phyloP scores from a whole-genome alignment of 2,113 vertebrate genomes.

The Spea multiplicata region DNA sequence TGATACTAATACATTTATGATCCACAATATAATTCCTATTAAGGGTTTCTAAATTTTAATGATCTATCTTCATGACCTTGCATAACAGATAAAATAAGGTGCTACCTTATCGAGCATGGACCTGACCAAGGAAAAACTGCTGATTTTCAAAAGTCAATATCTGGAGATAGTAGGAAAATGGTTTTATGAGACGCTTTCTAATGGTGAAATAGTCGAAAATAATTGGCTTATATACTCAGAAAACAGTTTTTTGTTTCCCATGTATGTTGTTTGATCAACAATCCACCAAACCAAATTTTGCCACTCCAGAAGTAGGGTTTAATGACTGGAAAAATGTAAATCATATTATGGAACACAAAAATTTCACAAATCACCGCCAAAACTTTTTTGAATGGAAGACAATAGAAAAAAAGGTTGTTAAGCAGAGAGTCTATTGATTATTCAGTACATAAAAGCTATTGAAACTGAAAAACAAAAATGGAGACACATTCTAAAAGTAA shows the following conservation, averaged over 20 bases:
- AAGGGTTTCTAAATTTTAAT: conserved; percentile 2
- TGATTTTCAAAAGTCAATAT: background rate
- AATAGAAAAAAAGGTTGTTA: background rate
- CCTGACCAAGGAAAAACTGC: conserved; percentile 16
- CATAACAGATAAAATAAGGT: conserved; percentile 5
- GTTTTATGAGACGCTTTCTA: background rate
- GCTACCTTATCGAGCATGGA: background rate
- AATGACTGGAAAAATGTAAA: background rate
- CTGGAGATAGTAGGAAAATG: background rate
- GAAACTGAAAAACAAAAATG: background rate
- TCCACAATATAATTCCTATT: background rate
- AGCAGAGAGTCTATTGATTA: background rate
- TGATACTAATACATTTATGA: background rate
- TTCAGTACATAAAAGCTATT: conserved; percentile 5
- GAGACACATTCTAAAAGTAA: background rate
- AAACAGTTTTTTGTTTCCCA: background rate
- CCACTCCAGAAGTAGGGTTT: conserved; percentile 5
- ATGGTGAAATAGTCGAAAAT: background rate
- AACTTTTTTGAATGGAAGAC: background rate
- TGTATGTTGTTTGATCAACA: background rate
- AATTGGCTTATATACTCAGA: conserved; percentile 4
- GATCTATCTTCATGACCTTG: background rate
- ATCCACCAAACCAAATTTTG: background rate
- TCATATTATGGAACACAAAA: background rate
- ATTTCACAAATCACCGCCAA: background rate